Base-by-base conservation (phyloP, 1,140 invertebrate genomes). In the Hydropsyche tenuis region DNA sequence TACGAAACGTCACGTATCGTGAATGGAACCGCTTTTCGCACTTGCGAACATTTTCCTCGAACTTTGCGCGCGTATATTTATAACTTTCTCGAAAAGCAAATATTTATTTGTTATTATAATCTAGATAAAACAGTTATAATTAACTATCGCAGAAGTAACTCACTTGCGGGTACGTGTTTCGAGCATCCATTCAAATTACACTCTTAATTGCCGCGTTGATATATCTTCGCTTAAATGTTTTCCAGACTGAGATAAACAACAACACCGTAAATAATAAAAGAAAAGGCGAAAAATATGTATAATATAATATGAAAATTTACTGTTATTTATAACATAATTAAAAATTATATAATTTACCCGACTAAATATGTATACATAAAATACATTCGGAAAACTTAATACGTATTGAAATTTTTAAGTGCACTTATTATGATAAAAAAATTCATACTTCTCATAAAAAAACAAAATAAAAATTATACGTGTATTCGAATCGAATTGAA, bases 121-220 rank as follows among this genome's bases (percentile, higher is more conserved):
- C 56, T 60, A 25, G 56, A 60, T 60, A 60, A 37, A 60, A 60
- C 56, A 60, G 56, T 60, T 60, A 60, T 60, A 60, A 60, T 60
- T 60, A 60, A 60, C 56, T 60, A 60, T 60, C 23, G 11, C 23
- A 60, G 56, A 25, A 60, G 56, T 23, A 60, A 60, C 20, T 60
- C 23, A 60, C 20, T 60, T 25, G 56, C 56, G 22, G 56, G 56
- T 60, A 60, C 56, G 56, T 60, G 56, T 60, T 60, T 60, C 22
- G 22, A 25, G 22, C 56, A 60, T 60, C 23, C 56, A 25, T 60
- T 60, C 56, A 60, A 60, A 60, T 60, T 60, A 60, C 56, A 60
- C 56, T 9, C 56, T 60, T 60, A 60, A 60, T 60, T 60, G 56
- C 25, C 56, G 56, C 23, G 56, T 60, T 60, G 56, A 60, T 25